Percentiles rank a stretch among this genome's conserved stretches.
phyloP scores from a whole-genome alignment of 2,797 vertebrate species.

The Oreortyx pictus region DNA sequence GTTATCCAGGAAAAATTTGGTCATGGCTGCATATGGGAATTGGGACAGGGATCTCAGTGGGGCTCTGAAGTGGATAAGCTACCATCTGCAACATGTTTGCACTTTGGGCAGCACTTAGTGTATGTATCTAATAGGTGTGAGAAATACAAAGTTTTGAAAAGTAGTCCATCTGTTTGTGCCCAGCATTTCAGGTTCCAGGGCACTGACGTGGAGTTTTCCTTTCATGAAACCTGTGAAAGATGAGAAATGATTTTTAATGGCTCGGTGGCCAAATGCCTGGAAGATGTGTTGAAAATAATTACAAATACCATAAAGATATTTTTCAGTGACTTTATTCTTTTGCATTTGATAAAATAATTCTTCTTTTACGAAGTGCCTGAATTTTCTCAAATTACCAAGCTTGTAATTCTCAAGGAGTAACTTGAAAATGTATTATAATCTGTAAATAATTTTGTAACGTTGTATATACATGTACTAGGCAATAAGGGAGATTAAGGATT shows the following conservation, averaged over 20 bases:
- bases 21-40: neutral
- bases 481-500: neutral
- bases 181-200: no score
- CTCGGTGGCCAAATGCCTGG: neutral
- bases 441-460: constrained; percentile 34
- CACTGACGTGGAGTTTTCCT: no score
- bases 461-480: neutral
- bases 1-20: neutral
- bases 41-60: neutral
- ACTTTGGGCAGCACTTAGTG: no score
- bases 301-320: neutral
- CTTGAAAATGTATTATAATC: neutral
- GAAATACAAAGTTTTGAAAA: no score
- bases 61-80: neutral
- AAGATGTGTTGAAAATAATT: neutral
- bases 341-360: neutral
- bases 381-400: neutral
- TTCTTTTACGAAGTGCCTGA: constrained; percentile 33
- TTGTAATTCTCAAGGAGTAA: neutral
- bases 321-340: neutral
- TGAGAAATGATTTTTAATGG: neutral
- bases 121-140: no score
- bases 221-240: no score
- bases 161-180: no score
- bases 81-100: no score